Base-by-base conservation (phyloP, 92 coral and sea anemone genomes). In the Desmophyllum pertusum region DNA sequence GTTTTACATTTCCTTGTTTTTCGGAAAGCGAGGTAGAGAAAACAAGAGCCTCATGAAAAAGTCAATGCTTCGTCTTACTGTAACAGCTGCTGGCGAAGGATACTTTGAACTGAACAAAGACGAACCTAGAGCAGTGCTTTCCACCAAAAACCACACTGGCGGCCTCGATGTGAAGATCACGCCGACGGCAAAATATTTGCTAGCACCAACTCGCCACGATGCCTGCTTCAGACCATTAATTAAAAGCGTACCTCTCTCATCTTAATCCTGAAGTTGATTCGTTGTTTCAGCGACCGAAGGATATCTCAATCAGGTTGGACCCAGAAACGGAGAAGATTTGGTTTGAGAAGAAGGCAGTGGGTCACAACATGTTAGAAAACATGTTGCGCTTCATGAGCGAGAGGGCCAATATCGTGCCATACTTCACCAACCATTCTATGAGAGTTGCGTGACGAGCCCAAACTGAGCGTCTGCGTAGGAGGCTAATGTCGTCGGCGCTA, bases 91-190 rank as follows among this genome's bases (percentile, higher is more conserved):
- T 1, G 90, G 86, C 0, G 73, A 48, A 21, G 73, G 79, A 29
- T 78, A 36, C 25, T 86, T 69, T 39, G 84, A 88, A 70, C 70
- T 88, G 52, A 86, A 86, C 25, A 81, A 40, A 73, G 68, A 40
- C 17, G 80, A 79, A 42, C 89, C 89, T 17, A 86, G 87, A 19
- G 50, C 80, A 38, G 88, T 76, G 29, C 87, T 83, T 36, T 46
- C 71, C 43, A 62, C 43, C 40, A 83, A 88, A 25, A 83, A 83
- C 50, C 91, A 88, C 84, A 74, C 86, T 14, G 88, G 84, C 41
- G 88, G 91, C 30, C 83, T 81, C 29, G 87, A 81, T 3, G 83
- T 7, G 88, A 88, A 51, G 88, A 88, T 50, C 83, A 84, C n/a
- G 67, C 75, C 23, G 75, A 75, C 72, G 79, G 88, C 57, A 88